Evolutionary conservation across 2,113 vertebrate genomes (phyloP).

Genomic region (Phainopepla nitens): DNA sequence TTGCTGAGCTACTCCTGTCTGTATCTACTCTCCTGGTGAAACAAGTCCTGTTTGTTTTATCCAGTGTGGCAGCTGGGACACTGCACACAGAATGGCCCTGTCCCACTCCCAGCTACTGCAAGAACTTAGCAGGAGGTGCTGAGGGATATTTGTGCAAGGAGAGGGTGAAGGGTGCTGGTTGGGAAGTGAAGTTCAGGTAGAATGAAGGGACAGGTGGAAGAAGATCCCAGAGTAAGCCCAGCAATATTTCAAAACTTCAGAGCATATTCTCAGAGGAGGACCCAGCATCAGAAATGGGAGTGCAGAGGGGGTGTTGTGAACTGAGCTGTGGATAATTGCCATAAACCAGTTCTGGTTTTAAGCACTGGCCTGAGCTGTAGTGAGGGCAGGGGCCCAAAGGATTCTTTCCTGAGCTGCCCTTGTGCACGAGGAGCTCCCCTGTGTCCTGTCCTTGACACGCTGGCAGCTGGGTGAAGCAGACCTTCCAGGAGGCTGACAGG

Average conservation of each 20-base stretch:
- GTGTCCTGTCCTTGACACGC: slow-evolving; percentile 76
- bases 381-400: background rate
- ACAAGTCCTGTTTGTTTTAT: background rate
- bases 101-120: background rate
- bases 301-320: background rate
- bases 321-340: background rate
- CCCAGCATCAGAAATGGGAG: background rate
- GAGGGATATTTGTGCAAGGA: background rate
- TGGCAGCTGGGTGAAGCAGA: slow-evolving; percentile 93
- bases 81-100: background rate
- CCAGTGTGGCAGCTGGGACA: background rate
- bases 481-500: slow-evolving; percentile 95
- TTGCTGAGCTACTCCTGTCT: background rate
- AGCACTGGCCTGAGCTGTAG: background rate
- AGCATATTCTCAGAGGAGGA: background rate
- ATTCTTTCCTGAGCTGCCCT: background rate
- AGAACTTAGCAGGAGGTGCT: background rate
- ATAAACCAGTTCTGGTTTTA: background rate
- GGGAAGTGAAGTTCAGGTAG: background rate
- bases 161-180: background rate
- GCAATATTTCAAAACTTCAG: background rate
- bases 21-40: background rate
- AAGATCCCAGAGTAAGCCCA: background rate
- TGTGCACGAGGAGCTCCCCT: accelerated
- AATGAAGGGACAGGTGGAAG: background rate